Percentiles rank a stretch among this genome's conserved stretches.
Conservation (phyloP, 2,113 vertebrate species). For the Paracanthobrama guichenoti region DNA sequence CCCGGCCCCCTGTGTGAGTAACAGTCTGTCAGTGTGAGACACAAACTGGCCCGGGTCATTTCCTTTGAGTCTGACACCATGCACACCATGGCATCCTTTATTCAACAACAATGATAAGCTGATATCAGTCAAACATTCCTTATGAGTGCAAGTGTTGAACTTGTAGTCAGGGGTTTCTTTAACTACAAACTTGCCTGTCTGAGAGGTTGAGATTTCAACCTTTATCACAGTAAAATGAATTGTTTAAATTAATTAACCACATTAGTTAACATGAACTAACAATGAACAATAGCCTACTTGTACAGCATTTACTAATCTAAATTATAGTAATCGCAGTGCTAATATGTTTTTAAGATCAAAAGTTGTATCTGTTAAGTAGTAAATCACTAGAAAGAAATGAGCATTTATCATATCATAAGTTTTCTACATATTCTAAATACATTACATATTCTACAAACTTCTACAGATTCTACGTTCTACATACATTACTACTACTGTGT, state of each 20-base stretch:
- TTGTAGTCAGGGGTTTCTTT: neutral
- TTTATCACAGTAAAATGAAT: neutral
- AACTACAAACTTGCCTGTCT: neutral
- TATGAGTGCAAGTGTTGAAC: neutral
- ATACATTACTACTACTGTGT: too few relatives aligned
- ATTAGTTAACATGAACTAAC: neutral
- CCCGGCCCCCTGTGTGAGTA: conserved; percentile 43
- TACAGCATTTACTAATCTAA: neutral
- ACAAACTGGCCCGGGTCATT: conserved; percentile 37
- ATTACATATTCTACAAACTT: too few relatives aligned
- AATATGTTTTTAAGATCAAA: too few relatives aligned
- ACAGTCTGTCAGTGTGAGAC: conserved; percentile 50
- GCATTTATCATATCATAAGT: too few relatives aligned
- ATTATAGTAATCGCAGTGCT: neutral
- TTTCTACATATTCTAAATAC: too few relatives aligned
- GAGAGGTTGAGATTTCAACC: neutral
- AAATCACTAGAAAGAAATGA: too few relatives aligned
- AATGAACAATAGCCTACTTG: too few relatives aligned
- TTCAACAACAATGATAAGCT: conserved; percentile 21
- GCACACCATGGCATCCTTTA: conserved; percentile 37
- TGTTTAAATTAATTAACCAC: too few relatives aligned
- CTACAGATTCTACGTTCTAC: too few relatives aligned
- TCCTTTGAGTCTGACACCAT: conserved; percentile 44
- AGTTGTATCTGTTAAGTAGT: too few relatives aligned
- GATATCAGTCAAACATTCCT: neutral